Evolutionary conservation across 2,888 invertebrate genomes (phyloP).

Genomic region (Anthrax anthrax): DNA sequence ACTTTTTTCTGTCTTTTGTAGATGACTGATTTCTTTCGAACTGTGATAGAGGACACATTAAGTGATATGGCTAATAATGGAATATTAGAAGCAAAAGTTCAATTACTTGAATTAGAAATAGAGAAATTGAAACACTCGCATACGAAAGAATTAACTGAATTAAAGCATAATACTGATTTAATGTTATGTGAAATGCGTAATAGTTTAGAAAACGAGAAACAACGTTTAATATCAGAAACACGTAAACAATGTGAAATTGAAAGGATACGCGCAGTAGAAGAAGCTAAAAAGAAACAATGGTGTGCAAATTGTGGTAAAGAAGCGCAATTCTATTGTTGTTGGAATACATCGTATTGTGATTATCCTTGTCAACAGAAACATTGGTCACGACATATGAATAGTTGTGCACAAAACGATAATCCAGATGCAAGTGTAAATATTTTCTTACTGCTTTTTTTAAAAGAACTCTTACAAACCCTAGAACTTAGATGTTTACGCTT

Average conservation of each 20-base stretch:
- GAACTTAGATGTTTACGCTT: too few relatives aligned
- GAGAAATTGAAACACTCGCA: constrained; percentile 58
- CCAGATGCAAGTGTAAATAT: constrained; percentile 8
- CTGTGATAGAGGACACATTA: constrained; percentile 51
- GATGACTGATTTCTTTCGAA: constrained; percentile 55
- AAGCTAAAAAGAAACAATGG: constrained; percentile 83
- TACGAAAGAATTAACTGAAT: constrained; percentile 55
- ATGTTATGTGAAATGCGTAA: constrained; percentile 53
- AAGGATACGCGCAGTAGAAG: constrained; percentile 49
- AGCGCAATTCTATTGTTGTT: constrained; percentile 87
- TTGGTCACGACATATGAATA: constrained; percentile 56
- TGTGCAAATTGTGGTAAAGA: constrained; percentile 78
- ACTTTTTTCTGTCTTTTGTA: constrained; percentile 24
- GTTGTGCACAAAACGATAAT: constrained; percentile 21
- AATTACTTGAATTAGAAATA: constrained; percentile 48
- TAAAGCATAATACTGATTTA: constrained; percentile 50
- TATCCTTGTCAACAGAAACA: constrained; percentile 76
- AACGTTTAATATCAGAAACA: constrained; percentile 48
- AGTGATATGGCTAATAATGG: constrained; percentile 44
- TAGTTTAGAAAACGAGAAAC: constrained; percentile 54
- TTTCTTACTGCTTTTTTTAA: not conserved
- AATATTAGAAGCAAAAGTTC: constrained; percentile 41
- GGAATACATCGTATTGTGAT: constrained; percentile 92
- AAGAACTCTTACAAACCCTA: too few relatives aligned
- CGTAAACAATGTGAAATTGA: constrained; percentile 53